Conservation (phyloP, 2,888 invertebrate genomes). For the Drosophila melanosoma region DNA sequence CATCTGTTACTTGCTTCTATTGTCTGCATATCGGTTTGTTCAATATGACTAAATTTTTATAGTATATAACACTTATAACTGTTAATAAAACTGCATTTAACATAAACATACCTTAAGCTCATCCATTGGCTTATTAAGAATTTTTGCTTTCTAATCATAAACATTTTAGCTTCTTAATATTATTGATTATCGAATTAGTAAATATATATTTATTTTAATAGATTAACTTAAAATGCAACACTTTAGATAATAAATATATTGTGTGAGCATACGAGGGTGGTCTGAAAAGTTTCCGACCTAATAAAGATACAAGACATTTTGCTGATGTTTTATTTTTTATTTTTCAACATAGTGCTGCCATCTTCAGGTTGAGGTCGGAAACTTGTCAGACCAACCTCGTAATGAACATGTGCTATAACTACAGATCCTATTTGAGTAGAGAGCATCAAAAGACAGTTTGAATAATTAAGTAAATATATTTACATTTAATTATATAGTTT, state of each 20-base stretch:
- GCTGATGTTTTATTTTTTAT: too few species aligned
- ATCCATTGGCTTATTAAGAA: not conserved
- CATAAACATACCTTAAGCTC: slow-evolving; percentile 11
- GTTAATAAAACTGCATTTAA: slow-evolving; percentile 25
- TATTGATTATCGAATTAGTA: not conserved
- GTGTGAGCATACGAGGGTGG: not conserved
- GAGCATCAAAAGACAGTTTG: too few species aligned
- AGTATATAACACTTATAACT: too few species aligned
- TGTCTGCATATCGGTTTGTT: slow-evolving; percentile 43
- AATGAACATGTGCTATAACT: not conserved
- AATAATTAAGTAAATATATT: not conserved
- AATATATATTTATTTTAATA: not conserved
- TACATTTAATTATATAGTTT: not conserved
- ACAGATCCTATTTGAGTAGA: not conserved
- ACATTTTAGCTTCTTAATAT: not conserved
- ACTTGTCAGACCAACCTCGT: too few species aligned
- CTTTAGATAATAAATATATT: not conserved
- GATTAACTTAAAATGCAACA: not conserved
- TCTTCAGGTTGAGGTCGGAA: too few species aligned
- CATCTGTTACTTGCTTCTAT: slow-evolving; percentile 43
- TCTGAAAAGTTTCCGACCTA: too few species aligned
- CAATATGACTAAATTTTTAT: slow-evolving; percentile 43
- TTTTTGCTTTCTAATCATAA: not conserved
- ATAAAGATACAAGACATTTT: too few species aligned
- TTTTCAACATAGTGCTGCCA: too few species aligned